Evolutionary conservation across 2,888 invertebrate genomes (phyloP), one percentile per base, ranked within the genome.

Genomic region (Lasioglossum vierecki): DNA sequence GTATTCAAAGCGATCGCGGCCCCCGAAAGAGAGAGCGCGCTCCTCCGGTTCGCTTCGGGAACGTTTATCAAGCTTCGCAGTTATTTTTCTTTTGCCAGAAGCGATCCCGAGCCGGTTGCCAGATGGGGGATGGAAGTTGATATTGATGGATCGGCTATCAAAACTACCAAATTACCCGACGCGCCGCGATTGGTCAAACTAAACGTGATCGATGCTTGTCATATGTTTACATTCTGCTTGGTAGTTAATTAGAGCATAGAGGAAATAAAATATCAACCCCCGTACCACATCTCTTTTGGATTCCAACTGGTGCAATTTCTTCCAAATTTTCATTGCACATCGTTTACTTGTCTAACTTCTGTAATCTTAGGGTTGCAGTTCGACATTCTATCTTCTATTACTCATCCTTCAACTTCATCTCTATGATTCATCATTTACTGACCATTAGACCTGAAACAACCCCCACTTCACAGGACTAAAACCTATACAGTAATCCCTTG

Each of bases 91-190:
- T 39, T 35, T n/a, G 22, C 39, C 18, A 18, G 18, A 11, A 68
- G 22, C 68, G 39, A 39, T 4, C 11, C 5, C 39, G 39, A 39
- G 35, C 2, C 30, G n/a, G 57, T 22, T 8, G 30, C 18, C 30
- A 3, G 63, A 63, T 63, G 30, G 63, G 63, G 39, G 68, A 39
- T 68, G 68, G 4, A 68, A 68, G 63, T 35, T 30, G 30, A 63
- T 63, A 68, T 68, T 68, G 68, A 68, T 68, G 68, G 68, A 68
- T 63, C 63, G 63, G 11, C 39, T 68, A 35, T 4, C 9, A n/a
- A 5, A 35, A 39, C 35, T 68, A 68, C 35, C 11, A 35, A 39
- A 68, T 35, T 39, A 68, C 39, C 68, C 39, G 30, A 39, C 35
- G 68, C 22, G 39, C 9, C 68, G 2, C 22, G 35, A 68, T 39